A percentile compares a stretch with the other conserved stretches of the same genome.
Conservation (phyloP, 2,888 invertebrate species). For the Calameuta idolon region DNA sequence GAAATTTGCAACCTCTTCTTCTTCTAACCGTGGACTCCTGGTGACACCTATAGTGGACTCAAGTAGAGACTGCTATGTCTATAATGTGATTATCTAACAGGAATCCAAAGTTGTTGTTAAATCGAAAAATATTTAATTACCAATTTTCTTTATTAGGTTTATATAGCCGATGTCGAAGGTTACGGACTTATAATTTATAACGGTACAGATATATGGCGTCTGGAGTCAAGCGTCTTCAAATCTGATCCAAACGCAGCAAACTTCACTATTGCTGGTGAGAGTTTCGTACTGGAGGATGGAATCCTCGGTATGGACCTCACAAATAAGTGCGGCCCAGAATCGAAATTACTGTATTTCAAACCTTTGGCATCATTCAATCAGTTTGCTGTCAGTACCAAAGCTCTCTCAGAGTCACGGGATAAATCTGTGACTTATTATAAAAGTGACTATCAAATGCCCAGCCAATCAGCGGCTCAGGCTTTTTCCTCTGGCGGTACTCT, state of each 20-base stretch:
- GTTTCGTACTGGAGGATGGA: conserved; percentile 77
- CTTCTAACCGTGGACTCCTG: conserved; percentile 35
- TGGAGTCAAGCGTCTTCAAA: conserved; percentile 34
- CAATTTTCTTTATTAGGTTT: conserved; percentile 35
- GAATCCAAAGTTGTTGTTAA: background rate
- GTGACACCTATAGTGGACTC: conserved; percentile 45
- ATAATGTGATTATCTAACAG: background rate
- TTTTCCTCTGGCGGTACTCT: conserved; percentile 58
- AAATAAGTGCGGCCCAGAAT: background rate
- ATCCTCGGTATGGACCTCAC: conserved; percentile 76
- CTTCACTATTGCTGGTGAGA: conserved; percentile 67
- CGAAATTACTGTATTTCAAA: conserved; percentile 37
- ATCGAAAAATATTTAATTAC: background rate
- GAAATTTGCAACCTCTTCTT: conserved; percentile 29
- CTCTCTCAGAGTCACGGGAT: conserved; percentile 25
- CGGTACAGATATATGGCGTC: conserved; percentile 31
- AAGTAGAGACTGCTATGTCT: background rate
- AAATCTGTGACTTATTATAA: conserved; percentile 28
- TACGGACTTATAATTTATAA: conserved; percentile 36
- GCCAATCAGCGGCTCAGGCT: conserved; percentile 51
- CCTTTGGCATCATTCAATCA: conserved; percentile 45
- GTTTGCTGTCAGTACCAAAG: conserved; percentile 14
- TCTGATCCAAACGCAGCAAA: conserved; percentile 26
- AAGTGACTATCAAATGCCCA: conserved; percentile 33
- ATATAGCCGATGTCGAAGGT: conserved; percentile 42